Evolutionary conservation across 2,888 invertebrate genomes (phyloP).

Genomic region (Disparrhopalites patrizii): DNA sequence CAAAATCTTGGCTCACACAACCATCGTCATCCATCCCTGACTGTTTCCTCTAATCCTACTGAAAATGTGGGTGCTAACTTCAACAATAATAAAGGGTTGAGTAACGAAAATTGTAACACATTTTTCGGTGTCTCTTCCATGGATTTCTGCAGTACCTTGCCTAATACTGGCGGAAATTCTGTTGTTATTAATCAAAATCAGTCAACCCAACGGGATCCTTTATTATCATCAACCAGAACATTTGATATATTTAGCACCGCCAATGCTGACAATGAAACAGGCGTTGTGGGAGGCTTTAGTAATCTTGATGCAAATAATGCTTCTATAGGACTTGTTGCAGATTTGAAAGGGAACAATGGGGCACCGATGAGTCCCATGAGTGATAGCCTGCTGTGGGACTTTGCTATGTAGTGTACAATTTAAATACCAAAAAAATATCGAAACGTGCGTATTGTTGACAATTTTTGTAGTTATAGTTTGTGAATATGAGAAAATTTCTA

Average conservation of each 20-base stretch:
- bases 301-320: constrained; percentile 2
- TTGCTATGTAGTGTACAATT: constrained; percentile 45
- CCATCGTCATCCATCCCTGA: background rate
- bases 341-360: constrained; percentile 9
- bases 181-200: constrained; percentile 26
- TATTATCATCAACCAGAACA: constrained; percentile 41
- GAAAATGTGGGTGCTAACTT: constrained; percentile 19
- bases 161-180: constrained; percentile 25
- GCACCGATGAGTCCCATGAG: constrained; percentile 33
- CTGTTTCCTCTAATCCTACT: background rate
- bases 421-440: no score
- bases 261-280: constrained; percentile 6
- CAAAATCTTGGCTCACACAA: background rate
- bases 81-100: constrained; percentile 28
- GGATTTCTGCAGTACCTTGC: constrained; percentile 9
- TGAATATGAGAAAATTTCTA: no score
- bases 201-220: constrained; percentile 37
- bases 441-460: no score
- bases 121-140: constrained; percentile 27
- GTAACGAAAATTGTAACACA: constrained; percentile 28
- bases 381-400: constrained; percentile 44
- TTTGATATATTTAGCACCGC: constrained; percentile 28
- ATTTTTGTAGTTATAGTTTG: no score
- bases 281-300: background rate
- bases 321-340: constrained; percentile 7